Conservation (phyloP, 2,888 invertebrate species). For the Sminthurides aquaticus region DNA sequence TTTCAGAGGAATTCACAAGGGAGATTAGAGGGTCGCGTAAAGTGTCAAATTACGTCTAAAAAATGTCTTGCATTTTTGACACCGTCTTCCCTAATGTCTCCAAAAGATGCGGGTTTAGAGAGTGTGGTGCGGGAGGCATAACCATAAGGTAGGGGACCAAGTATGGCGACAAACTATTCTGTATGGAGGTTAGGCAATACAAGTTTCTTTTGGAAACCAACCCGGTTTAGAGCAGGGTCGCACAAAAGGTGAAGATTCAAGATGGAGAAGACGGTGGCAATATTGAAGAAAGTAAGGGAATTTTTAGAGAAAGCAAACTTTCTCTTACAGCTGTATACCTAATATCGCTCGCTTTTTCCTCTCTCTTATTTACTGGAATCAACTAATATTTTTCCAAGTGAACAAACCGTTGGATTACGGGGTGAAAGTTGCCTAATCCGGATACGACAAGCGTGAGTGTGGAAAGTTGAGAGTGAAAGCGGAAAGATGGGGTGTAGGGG, state of each 20-base stretch:
- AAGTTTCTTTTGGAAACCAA: not conserved
- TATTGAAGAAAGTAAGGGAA: not conserved
- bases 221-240: not conserved
- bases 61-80: constrained; percentile 40
- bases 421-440: not conserved
- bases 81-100: not conserved
- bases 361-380: not conserved
- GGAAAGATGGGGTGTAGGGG: not conserved
- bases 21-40: constrained; percentile 34
- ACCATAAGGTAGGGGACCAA: no score
- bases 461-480: not conserved
- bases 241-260: not conserved
- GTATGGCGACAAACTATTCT: no score
- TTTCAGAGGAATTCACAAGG: constrained; percentile 23
- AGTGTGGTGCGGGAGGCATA: not conserved
- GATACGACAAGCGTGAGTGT: not conserved
- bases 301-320: not conserved
- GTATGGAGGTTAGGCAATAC: no score
- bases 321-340: not conserved
- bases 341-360: no score
- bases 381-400: not conserved
- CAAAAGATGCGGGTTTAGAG: not conserved
- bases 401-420: not conserved
- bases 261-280: not conserved
- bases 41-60: constrained; percentile 44